phyloP scores from a whole-genome alignment of 2,888 invertebrate genomes.

The Hecatera dysodea region DNA sequence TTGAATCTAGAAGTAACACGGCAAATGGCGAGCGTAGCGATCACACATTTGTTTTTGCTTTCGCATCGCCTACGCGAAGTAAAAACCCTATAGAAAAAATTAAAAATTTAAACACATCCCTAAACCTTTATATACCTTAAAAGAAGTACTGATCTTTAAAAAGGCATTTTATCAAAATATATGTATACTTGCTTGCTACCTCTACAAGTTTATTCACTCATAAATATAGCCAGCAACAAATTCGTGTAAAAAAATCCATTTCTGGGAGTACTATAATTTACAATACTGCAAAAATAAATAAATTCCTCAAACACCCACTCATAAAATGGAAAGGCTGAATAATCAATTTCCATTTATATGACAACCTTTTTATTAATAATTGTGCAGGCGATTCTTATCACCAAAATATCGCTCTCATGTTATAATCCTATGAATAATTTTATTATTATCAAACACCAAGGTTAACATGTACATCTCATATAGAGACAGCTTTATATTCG shows the following conservation, averaged over 20 bases:
- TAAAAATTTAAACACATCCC: background rate
- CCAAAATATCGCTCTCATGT: constrained; percentile 29
- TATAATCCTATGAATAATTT: constrained; percentile 40
- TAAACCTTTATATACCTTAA: background rate
- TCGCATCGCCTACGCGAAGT: background rate
- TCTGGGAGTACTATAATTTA: background rate
- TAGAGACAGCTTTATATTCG: constrained; percentile 44
- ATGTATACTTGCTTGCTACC: too few relatives aligned
- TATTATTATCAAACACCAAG: constrained; percentile 57
- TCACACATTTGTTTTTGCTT: constrained; percentile 5
- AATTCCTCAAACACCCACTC: background rate
- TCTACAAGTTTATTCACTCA: background rate
- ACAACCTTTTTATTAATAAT: background rate
- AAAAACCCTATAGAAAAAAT: background rate
- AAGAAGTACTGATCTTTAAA: too few relatives aligned
- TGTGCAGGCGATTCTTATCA: constrained; percentile 42
- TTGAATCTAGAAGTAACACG: constrained; percentile 1
- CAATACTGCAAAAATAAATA: background rate
- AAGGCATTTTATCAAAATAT: background rate
- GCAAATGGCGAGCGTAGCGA: background rate
- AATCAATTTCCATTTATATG: background rate
- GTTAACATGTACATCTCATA: constrained; percentile 30
- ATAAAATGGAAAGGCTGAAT: background rate
- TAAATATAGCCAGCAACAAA: background rate
- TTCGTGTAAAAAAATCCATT: background rate